A percentile compares a stretch with the other conserved stretches of the same genome.
phyloP scores from a whole-genome alignment of 2,888 invertebrate genomes.

The Willowsia nigromaculata region DNA sequence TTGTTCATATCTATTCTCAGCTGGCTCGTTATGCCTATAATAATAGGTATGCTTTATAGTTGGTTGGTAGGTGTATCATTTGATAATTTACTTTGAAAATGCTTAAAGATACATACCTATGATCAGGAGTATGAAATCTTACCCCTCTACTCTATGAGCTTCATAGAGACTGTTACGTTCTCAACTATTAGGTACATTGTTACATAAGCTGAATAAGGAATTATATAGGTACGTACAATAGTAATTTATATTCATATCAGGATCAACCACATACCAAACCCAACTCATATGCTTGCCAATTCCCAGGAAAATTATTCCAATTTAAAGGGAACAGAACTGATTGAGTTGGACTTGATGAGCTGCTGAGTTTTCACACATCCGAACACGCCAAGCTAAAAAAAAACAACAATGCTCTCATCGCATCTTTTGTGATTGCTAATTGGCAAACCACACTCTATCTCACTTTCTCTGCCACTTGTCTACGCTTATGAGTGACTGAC shows the following conservation, averaged over 20 bases:
- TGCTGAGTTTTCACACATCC: neutral
- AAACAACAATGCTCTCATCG: neutral
- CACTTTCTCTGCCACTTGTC: neutral
- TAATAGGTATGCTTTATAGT: neutral
- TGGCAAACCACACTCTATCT: neutral
- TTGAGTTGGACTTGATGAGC: neutral
- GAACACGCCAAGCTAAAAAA: neutral
- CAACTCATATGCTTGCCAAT: neutral
- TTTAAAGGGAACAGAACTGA: neutral
- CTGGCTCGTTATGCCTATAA: neutral
- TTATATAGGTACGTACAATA: neutral
- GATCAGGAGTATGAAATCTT: too few species aligned
- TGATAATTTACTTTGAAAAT: neutral
- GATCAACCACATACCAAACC: slow-evolving; percentile 1
- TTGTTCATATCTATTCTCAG: slow-evolving; percentile 6
- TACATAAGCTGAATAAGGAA: too few species aligned
- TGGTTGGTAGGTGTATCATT: neutral
- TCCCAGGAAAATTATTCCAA: slow-evolving; percentile 14
- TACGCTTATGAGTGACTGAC: neutral
- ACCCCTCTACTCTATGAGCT: too few species aligned
- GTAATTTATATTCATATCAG: slow-evolving; percentile 22
- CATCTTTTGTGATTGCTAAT: neutral
- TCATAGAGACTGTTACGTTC: too few species aligned
- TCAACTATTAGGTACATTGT: too few species aligned
- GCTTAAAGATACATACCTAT: neutral